Evolutionary conservation across 1,140 invertebrate genomes (phyloP).

Genomic region (Halictus rubicundus): DNA sequence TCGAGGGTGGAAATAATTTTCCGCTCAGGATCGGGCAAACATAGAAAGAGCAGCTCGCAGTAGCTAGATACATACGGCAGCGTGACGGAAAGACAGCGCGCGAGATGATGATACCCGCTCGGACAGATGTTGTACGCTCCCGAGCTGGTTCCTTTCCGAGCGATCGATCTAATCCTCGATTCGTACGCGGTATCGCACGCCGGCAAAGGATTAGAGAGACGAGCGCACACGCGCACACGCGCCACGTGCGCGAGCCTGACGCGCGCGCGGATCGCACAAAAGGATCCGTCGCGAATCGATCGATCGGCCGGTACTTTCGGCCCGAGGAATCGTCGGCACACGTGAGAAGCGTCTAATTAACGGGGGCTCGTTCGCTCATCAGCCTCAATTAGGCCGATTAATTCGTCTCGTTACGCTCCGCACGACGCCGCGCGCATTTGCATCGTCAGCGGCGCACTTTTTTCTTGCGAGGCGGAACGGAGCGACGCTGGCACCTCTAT

Average conservation of each 20-base stretch:
- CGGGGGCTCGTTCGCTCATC: constrained; percentile 4
- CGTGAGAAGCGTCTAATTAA: background rate
- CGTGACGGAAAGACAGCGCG: background rate
- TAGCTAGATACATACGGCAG: background rate
- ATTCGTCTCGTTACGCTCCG: background rate
- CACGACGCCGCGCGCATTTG: background rate
- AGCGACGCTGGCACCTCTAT: background rate
- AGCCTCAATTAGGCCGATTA: constrained; percentile 6
- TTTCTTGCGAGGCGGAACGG: background rate
- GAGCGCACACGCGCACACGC: background rate
- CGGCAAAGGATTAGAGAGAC: background rate
- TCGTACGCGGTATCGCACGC: background rate
- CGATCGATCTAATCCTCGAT: background rate
- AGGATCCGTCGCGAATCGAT: background rate
- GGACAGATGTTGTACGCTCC: background rate
- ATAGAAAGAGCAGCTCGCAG: background rate
- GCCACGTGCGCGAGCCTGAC: background rate
- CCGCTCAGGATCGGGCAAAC: background rate
- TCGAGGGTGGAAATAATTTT: constrained; percentile 2
- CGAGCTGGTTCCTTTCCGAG: background rate
- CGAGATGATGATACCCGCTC: background rate
- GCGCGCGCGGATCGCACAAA: background rate
- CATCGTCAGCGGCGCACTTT: background rate
- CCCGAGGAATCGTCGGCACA: background rate
- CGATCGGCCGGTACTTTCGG: background rate